These are phyloP conservation scores for Turdus rufiventris DNA, from an alignment of 2,113 vertebrate species.

Conservation along the genomic window DNA sequence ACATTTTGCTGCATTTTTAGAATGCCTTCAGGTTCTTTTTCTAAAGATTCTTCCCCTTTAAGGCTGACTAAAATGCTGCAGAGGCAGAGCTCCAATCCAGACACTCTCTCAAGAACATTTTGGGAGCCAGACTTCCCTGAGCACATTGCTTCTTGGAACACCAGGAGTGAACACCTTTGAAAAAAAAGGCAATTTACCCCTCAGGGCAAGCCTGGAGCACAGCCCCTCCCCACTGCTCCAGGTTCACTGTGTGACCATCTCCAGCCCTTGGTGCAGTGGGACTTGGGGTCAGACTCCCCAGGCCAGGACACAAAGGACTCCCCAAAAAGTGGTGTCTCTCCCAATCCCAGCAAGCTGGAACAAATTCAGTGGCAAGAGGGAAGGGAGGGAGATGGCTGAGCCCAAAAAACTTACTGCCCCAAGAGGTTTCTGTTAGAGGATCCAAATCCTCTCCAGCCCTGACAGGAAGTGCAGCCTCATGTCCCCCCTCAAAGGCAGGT, in stretches of 20 bases:
- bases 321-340: rapidly evolving
- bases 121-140: background rate
- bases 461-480: background rate
- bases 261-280: rapidly evolving
- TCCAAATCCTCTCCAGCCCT: background rate
- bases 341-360: background rate
- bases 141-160: background rate
- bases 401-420: background rate
- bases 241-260: background rate
- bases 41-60: slow-evolving; percentile 11
- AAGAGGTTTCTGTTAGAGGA: background rate
- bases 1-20: background rate
- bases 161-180: rapidly evolving
- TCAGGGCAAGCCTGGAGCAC: background rate
- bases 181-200: background rate
- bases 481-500: background rate
- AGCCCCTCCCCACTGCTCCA: background rate
- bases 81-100: background rate
- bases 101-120: background rate
- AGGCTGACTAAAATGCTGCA: background rate
- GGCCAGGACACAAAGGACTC: background rate
- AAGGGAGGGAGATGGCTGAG: rapidly evolving
- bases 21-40: background rate
- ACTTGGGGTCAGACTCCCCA: rapidly evolving
- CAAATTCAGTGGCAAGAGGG: rapidly evolving